phyloP scores from a whole-genome alignment of 2,797 vertebrate species.

The Melanotaenia parkinsoni region DNA sequence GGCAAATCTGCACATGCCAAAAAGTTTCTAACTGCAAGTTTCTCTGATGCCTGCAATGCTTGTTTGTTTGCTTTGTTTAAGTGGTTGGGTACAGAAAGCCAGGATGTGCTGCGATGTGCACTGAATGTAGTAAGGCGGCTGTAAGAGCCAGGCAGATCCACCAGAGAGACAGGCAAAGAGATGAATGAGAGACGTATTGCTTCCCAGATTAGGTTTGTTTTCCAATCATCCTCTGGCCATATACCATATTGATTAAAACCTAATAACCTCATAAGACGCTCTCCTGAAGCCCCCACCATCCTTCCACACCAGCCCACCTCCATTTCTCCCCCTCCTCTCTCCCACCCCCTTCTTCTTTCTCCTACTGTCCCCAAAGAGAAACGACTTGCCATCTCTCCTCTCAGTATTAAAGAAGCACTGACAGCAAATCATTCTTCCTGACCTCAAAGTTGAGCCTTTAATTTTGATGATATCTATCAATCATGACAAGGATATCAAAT shows the following conservation, averaged over 20 bases:
- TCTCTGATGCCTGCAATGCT: slow-evolving; percentile 17
- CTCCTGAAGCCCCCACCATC: slow-evolving; percentile 56
- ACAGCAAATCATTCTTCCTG: slow-evolving; percentile 84
- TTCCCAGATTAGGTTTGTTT: slow-evolving; percentile 83
- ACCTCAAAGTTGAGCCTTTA: slow-evolving; percentile 83
- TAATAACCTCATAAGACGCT: slow-evolving; percentile 80
- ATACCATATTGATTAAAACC: slow-evolving; percentile 86
- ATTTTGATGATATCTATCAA: slow-evolving; percentile 84
- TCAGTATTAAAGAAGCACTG: slow-evolving; percentile 79
- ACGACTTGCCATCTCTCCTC: slow-evolving; percentile 62
- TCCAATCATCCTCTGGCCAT: slow-evolving; percentile 80
- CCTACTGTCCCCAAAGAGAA: slow-evolving; percentile 76
- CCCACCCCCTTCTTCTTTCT: slow-evolving; percentile 37
- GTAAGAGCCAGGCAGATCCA: slow-evolving; percentile 57
- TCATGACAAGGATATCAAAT: slow-evolving; percentile 79
- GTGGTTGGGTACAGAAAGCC: slow-evolving; percentile 30
- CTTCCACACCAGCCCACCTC: slow-evolving; percentile 22
- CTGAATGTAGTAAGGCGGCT: slow-evolving; percentile 49
- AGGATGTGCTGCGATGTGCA: slow-evolving; percentile 42
- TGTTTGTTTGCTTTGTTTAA: slow-evolving; percentile 37
- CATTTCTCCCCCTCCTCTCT: not conserved
- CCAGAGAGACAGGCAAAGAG: slow-evolving; percentile 61
- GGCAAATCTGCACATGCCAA: not conserved
- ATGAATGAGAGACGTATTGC: slow-evolving; percentile 77
- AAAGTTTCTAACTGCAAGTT: not conserved